Base-by-base conservation (phyloP, 2,113 vertebrate species). In the Tichodroma muraria region DNA sequence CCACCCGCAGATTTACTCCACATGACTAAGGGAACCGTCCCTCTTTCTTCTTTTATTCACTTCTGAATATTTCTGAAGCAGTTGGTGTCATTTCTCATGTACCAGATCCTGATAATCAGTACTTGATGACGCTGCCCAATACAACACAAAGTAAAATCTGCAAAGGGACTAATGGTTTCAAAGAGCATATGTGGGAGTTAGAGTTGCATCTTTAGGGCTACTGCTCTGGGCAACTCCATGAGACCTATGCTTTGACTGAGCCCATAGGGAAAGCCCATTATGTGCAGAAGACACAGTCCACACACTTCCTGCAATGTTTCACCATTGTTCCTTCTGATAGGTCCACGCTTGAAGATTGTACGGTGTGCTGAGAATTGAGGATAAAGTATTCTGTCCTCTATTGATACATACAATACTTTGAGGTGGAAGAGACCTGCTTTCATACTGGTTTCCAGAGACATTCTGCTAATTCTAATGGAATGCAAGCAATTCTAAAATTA, bases 281-380 rank as follows among this genome's bases (percentile, higher is more conserved):
- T 33, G 11, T 12, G 6, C 42, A 33, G 42, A 66, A 87, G 31
- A 10, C 37, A 38, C 0, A 3, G 21, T 22, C 21, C 14, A 5
- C 0, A 0, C 8, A 14, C 11, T 54, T 80, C 59, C 28, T 68
- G 24, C 11, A 28, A 22, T 19, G 27, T 50, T 72, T 42, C 25
- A 13, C 12, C 50, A 8, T 31, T 2, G 0, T 13, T 78, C 13
- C 22, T 40, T 80, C 54, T 33, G 23, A 31, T 5, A 42, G 33
- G 18, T 37, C 19, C 23, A 49, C 12, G 20, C 22, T n/a, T n/a
- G 40, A 25, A 68, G 15, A 35, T 23, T 83, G 11, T 10, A 15
- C 5, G 7, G 2, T 30, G 33, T 37, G 35, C 33, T 50, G 45
- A 82, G 12, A 33, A 44, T 42, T 0, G 0, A 70, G 35, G 33